Base-by-base conservation (phyloP, 2,797 vertebrate species). In the Alauda arvensis region DNA sequence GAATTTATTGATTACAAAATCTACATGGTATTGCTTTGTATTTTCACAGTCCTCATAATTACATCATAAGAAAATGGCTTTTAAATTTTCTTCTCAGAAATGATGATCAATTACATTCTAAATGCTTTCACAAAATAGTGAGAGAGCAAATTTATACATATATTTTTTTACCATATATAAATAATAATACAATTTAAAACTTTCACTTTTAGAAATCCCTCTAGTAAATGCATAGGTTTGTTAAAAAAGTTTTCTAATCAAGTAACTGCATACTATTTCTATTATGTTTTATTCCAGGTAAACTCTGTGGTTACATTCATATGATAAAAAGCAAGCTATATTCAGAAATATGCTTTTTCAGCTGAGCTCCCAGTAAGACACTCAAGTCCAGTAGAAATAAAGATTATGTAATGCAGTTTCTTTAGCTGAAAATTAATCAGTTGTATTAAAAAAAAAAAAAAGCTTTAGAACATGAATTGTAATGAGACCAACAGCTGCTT, bases 1-100 rank as follows among this genome's bases (percentile, higher is more conserved):
- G 87, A 62, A 76, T 77, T 93, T 85, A 71, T 49, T 42, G 53
- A 79, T 86, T 62, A 77, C 15, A 90, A 89, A 92, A 92, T 94
- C 90, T 93, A 87, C 92, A 74, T 59, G 87, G 75, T 95, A 96
- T 93, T 96, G 89, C 93, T 93, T 78, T 85, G 52, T 67, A 87
- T 87, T 93, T 90, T 92, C 90, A 94, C 93, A 95, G 89, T 95
- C 95, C 86, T 87, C 71, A 85, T 76, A 88, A 91, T 75, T 93
- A 69, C 53, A 92, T 94, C 19, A 17, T 77, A 93, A 92, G 71
- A 95, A 94, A 95, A 96, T 94, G 79, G 93, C 92, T 96, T 95
- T 93, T 83, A 89, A 91, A 66, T 92, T 91, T 93, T 95, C 61
- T 90, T 86, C 77, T 93, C 72, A 93, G 84, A 95, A 95, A 90